Base-by-base conservation (phyloP, 1,140 invertebrate species). In the Sinella curviseta region DNA sequence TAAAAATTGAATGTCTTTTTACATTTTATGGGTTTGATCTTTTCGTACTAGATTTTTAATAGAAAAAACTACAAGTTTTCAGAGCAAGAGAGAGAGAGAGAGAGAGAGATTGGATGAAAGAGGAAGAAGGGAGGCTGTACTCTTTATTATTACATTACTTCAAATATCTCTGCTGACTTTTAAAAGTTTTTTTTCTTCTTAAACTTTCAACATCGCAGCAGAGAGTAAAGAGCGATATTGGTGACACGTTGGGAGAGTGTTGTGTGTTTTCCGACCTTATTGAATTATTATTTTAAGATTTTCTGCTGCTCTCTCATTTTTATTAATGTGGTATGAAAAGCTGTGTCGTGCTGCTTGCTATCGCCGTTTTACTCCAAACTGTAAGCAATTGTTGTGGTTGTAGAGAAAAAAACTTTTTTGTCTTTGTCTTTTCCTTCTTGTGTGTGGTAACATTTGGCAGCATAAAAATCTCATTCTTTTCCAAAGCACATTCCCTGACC, bases 261-360 rank as follows among this genome's bases (percentile, higher is more conserved):
- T 20, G 39, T 8, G 8, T 48, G 39, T 26, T 65, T n/a, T 30
- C 65, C 26, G 30, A 70, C 65, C 65, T 70, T 70, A 70, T 70
- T 70, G 65, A 70, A 70, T 70, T 70, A 70, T 70, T 70, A 70
- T 70, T 70, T 70, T 33, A 70, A 70, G 65, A 70, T 70, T 70
- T 70, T 70, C 65, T 70, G 8, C 12, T 33, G 1, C 65, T 70
- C 31, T 70, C 65, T 33, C 65, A 24, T 70, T 70, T 70, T 70
- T 70, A 70, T 70, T 70, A 70, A 70, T 70, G 65, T 70, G 65
- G 65, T 70, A 70, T 70, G 8, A 70, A 70, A 70, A 70, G 65
- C 65, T 4, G 65, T 70, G 31, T 26, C 57, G 14, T 26, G 31
- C 65, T 33, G 28, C 30, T 1, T 70, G 8, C 24, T 26, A 8